Base-by-base conservation (phyloP, 2,113 vertebrate species). In the Deroptyus accipitrinus region DNA sequence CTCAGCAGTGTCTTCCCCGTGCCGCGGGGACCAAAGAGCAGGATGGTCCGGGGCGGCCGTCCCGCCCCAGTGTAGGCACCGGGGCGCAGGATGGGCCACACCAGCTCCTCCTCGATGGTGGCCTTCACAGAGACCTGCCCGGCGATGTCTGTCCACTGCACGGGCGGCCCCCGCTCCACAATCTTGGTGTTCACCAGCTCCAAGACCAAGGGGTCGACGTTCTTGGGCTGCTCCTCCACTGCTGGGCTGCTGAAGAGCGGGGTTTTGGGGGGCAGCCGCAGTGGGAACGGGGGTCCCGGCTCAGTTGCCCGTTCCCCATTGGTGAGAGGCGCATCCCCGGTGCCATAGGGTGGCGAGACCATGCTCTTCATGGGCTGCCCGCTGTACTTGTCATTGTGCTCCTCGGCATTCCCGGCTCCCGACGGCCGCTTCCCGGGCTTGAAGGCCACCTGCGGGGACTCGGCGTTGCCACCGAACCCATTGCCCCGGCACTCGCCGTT, bases 11-110 rank as follows among this genome's bases (percentile, higher is more conserved):
- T 98, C 97, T 99, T 99, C 8, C 99, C 99, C 0, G 98, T 97
- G 15, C 99, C 99, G 0, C 92, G 98, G n/a, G 99, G 99, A 7
- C 99, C 99, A n/a, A 99, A 99, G 6, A 99, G 97, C 91, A 99
- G 98, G 88, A 99, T 94, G 86, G 98, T 98, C 54, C 98, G 98
- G 37, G 98, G 99, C 0, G 98, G 98, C 18, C 96, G 98, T 74
- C 96, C 57, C 1, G 95, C 63, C 31, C 98, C 95, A 0, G 93
- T 76, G 89, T 94, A 98, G 30, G 97, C 87, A 2, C 98, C 96
- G 2, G 98, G 97, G 72, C 99, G 97, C 83, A 99, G 97, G 92
- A 98, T 97, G 18, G 99, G 99, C 99, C 99, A 99, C 95, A 99
- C 96, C 86, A 99, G 96, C 97, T 99, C 98, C 95, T 99, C 99